Evolutionary conservation across 2,113 vertebrate genomes (phyloP), one percentile per base, ranked within the genome.

Genomic region (Dromas ardeola): DNA sequence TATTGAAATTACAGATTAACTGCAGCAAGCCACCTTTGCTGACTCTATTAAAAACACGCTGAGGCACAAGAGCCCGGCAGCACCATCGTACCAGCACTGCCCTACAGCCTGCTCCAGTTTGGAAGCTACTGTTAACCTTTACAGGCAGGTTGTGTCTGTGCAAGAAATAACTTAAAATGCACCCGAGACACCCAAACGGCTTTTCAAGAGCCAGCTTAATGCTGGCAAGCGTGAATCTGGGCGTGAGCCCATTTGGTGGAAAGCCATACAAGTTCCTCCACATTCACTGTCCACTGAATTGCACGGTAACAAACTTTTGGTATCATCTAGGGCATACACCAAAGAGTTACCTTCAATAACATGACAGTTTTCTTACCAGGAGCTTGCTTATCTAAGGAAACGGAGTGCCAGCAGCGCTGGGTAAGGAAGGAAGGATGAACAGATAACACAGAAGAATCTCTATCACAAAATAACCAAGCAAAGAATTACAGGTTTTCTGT

Each of bases 21-120:
- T 40, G 40, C 72, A 36, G 38, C 1, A 3, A 83, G 36, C 8
- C 53, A 52, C 50, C 1, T 5, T 0, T 3, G 3, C 25, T 12
- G 20, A 45, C 40, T 58, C 23, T 19, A 13, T 13, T 67, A 63
- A 90, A 82, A 87, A 29, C 4, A 14, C 5, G 23, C 23, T 59
- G 38, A 81, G 52, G 25, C 6, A 34, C 2, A 7, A 87, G 30
- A 65, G 25, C 34, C 40, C 40, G 47, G 59, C 52, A 73, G 30
- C 53, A 79, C 29, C 29, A 5, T 49, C 21, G 47, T 7, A 6
- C 17, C 16, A 49, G 47, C 6, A 10, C n/a, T 21, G 47, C 52
- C 26, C 36, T 26, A 66, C 36, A 56, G 32, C 55, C 55, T n/a
- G 78, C 25, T 67, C 40, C 23, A 10, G 40, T 30, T 42, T 22